Base-by-base conservation (phyloP, 2,888 invertebrate species). In the Brachynemurus nebulosus region DNA sequence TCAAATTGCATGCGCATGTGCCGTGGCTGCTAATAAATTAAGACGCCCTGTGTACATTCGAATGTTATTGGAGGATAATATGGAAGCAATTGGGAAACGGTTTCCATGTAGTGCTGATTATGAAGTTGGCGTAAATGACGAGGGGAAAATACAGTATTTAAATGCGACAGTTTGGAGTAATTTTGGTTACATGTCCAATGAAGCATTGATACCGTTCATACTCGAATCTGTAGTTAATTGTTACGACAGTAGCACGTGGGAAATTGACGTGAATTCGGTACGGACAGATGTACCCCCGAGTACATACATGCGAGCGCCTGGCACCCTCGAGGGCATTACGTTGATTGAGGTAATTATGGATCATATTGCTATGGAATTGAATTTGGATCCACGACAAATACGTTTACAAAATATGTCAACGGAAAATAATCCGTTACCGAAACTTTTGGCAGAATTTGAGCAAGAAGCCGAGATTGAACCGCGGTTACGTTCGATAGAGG, bases 41-140 rank as follows among this genome's bases (percentile, higher is more conserved):
- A 67, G 72, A 56, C 57, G 65, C 35, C 85, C 89, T 0, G 79
- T 83, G 1, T 72, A 84, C 16, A 72, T 90, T 45, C 71, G 78
- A 2, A 62, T 86, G 63, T 69, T 78, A 17, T 66, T 90, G 44
- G 78, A 80, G 54, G 73, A 77, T 17, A 86, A 80, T 55, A 80
- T 88, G 76, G 69, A 72, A 38, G 64, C 73, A 3, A 54, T 78
- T 1, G 86, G 86, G 2, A 83, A 80, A 57, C 67, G 86, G 17
- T 62, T 67, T 45, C 71, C 81, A 0, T 66, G 69, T 39, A 69
- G 68, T 5, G 63, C 69, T 4, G 74, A 78, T 48, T 86, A 82
- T 57, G 78, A 83, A 57, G 76, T 78, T 8, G 78, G 72, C 4
- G 71, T 76, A 0, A 68, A 77, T 52, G 63, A 70, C 21, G 61